Evolutionary conservation across 2,888 invertebrate species (phyloP).

Genomic region (Apamea monoglypha): DNA sequence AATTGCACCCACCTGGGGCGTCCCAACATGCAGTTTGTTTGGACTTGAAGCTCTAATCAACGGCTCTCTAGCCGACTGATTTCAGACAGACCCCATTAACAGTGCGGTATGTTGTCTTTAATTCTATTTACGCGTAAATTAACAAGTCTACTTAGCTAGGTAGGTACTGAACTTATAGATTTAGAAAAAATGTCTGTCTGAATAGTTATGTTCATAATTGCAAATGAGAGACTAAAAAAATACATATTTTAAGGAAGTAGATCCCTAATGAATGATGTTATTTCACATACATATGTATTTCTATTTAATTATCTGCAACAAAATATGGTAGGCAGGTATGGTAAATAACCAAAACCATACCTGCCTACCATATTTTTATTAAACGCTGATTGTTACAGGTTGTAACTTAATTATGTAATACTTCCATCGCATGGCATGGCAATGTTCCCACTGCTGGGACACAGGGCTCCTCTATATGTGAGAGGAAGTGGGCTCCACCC

Average conservation of each 20-base stretch:
- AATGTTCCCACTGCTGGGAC: background rate
- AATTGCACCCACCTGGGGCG: background rate
- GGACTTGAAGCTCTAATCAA: slow-evolving; percentile 42
- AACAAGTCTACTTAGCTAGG: background rate
- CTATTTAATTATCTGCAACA: background rate
- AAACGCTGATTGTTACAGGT: slow-evolving; percentile 4
- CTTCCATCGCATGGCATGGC: background rate
- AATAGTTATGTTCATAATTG: background rate
- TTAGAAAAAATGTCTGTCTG: background rate
- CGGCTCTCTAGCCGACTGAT: slow-evolving; percentile 22
- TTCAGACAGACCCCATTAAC: slow-evolving; percentile 6
- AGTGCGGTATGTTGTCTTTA: background rate
- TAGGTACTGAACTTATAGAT: background rate
- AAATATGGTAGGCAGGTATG: too few relatives aligned
- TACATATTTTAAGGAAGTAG: background rate
- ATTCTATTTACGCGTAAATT: background rate
- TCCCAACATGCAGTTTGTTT: slow-evolving; percentile 14
- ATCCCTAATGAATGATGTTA: background rate
- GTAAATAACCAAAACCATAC: background rate
- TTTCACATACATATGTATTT: slow-evolving; percentile 1
- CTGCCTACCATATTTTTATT: background rate
- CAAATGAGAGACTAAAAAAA: background rate
- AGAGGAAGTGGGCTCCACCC: background rate
- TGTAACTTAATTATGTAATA: background rate
- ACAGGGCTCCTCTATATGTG: background rate